Percentiles rank a stretch among this genome's conserved stretches.
These are phyloP conservation scores for Etheostoma nigrum DNA, from an alignment of 2,797 vertebrate genomes.

Conservation along the genomic window DNA sequence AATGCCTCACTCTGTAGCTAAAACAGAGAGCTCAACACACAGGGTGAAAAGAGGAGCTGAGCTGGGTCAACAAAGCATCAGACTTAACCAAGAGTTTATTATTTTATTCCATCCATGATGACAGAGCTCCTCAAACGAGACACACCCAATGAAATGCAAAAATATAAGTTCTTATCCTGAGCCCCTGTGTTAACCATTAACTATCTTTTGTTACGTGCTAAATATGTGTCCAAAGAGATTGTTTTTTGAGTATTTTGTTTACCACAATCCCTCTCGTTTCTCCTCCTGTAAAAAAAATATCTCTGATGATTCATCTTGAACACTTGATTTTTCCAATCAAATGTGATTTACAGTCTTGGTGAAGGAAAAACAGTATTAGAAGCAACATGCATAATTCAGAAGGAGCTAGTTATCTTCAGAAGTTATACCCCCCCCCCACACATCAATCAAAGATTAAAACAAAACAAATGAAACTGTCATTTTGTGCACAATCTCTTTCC, in stretches of 20 bases:
- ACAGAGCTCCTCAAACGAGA: neutral
- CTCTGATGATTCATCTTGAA: neutral
- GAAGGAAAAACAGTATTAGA: neutral
- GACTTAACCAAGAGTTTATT: too few relatives aligned
- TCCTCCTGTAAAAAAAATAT: neutral
- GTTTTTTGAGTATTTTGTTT: too few relatives aligned
- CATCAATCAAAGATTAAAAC: neutral
- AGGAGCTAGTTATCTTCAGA: neutral
- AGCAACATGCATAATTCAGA: neutral
- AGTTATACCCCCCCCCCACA: too few relatives aligned
- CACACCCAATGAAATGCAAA: neutral
- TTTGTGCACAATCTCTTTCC: too few relatives aligned
- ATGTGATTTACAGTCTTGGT: neutral
- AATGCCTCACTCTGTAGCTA: too few relatives aligned
- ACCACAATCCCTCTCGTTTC: neutral
- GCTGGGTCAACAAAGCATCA: too few relatives aligned
- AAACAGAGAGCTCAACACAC: too few relatives aligned
- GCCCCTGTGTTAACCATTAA: neutral
- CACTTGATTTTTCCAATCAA: neutral
- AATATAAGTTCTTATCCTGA: neutral
- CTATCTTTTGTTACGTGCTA: too few relatives aligned
- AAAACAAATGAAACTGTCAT: neutral
- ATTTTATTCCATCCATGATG: too few relatives aligned
- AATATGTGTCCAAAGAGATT: neutral
- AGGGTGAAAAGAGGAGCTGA: too few relatives aligned